These are phyloP conservation scores for Acrocera orbiculus DNA, from an alignment of 2,888 invertebrate genomes.

Conservation along the genomic window DNA sequence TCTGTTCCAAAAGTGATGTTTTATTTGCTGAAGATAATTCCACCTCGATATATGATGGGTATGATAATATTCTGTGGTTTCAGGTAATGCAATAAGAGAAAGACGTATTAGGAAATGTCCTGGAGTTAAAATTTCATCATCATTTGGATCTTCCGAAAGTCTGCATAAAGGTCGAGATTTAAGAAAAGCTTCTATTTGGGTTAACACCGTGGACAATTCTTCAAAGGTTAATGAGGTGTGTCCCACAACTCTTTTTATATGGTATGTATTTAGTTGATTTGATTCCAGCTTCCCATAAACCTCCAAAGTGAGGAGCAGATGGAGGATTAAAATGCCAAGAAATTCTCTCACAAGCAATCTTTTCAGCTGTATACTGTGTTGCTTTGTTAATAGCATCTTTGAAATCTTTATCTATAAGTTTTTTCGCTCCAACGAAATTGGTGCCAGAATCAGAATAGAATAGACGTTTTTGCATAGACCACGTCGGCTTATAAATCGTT, in stretches of 20 bases:
- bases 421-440: neutral
- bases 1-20: constrained; percentile 6
- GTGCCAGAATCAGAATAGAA: neutral
- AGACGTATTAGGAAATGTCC: constrained; percentile 10
- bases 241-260: constrained; percentile 15
- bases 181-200: constrained; percentile 16
- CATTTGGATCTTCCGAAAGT: constrained; percentile 10
- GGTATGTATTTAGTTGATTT: constrained; percentile 17
- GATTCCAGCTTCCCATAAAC: constrained; percentile 19
- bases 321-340: constrained; percentile 20
- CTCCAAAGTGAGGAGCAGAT: constrained; percentile 18
- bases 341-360: neutral
- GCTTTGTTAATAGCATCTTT: neutral
- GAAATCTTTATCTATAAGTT: neutral
- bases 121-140: constrained; percentile 8
- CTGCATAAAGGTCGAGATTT: constrained; percentile 17
- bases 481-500: neutral
- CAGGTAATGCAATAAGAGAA: constrained; percentile 9
- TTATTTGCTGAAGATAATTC: constrained; percentile 3
- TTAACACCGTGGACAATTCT: constrained; percentile 15
- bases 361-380: neutral
- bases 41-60: neutral
- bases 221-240: constrained; percentile 14
- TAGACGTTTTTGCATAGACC: neutral
- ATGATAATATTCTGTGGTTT: constrained; percentile 5